Base-by-base conservation (phyloP, 2,113 vertebrate genomes). In the Leiothrix lutea region DNA sequence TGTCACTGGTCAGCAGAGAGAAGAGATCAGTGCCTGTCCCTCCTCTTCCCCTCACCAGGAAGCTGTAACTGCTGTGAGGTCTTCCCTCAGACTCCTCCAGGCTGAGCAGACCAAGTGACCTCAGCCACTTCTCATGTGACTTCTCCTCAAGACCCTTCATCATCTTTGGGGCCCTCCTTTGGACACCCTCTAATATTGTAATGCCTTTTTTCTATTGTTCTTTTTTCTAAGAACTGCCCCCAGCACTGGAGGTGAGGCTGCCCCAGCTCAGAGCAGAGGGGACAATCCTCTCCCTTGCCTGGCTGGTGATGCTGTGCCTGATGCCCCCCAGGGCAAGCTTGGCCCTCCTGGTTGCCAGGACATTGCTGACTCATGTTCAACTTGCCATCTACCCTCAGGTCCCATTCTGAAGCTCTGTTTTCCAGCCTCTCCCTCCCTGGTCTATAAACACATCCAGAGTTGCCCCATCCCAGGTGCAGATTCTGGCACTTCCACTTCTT, bases 311-410 rank as follows among this genome's bases (percentile, higher is more conserved):
- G 48, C 48, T 54, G 58, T 20, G 5, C 14, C 69, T 56, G 81
- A 40, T n/a, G 48, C 7, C 0, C 21, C 20, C n/a, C 57, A 54
- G n/a, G 40, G 33, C 28, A 54, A 0, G 0, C 0, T 1, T 62
- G 22, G 17, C 8, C 9, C 26, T 62, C 8, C 69, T 64, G 80
- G 17, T 47, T 62, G 38, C 48, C 48, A 33, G 80, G 48, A 11
- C 28, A 38, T 28, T 54, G 11, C 80, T 56, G 40, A 0, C 9
- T 64, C 7, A 1, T 10, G 7, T 19, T 3, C 40, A 38, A 1
- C 7, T 54, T 35, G 24, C 1, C 25, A 42, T 6, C 0, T 0
- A 17, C 24, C 3, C 23, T 3, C 44, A 42, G 36, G 36, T 31
- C 35, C 8, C 16, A 5, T 42, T 25, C 13, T 1, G 0, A 11